phyloP scores from a whole-genome alignment of 2,113 vertebrate genomes.

The Malurus melanocephalus region DNA sequence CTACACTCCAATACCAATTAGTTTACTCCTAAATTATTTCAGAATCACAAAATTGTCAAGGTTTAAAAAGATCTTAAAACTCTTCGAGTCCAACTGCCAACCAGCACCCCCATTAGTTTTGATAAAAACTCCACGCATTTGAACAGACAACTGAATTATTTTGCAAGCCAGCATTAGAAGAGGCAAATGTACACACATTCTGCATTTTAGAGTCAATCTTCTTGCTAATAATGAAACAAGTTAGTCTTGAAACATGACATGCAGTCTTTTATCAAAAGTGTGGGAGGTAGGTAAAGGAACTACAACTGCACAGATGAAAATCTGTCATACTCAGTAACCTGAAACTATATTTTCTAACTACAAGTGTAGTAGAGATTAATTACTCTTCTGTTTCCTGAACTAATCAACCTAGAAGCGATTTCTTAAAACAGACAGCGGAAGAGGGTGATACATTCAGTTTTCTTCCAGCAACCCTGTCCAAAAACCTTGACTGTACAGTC shows the following conservation, averaged over 20 bases:
- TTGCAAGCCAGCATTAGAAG: neutral
- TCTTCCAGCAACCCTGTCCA: slow-evolving; percentile 24
- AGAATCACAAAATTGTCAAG: neutral
- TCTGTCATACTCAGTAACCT: slow-evolving; percentile 18
- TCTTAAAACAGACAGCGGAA: neutral
- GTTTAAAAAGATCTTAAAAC: neutral
- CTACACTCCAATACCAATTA: neutral
- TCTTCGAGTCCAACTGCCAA: rapidly evolving
- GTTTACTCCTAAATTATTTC: neutral
- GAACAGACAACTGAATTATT: neutral
- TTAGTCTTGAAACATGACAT: neutral
- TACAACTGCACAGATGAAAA: neutral
- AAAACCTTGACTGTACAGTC: slow-evolving; percentile 40
- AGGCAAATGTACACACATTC: neutral
- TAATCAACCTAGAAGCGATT: neutral
- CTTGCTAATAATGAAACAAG: neutral
- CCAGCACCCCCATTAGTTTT: neutral
- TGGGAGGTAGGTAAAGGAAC: slow-evolving; percentile 4
- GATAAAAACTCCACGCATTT: neutral
- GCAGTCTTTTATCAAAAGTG: neutral
- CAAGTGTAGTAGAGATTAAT: neutral
- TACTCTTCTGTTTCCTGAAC: neutral
- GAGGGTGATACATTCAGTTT: slow-evolving; percentile 24
- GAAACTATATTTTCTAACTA: slow-evolving; percentile 5
- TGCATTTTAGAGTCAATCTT: neutral